Percentiles rank a stretch among this genome's conserved stretches.
Conservation (phyloP, 2,888 invertebrate genomes). For the Conistra vaccinii region DNA sequence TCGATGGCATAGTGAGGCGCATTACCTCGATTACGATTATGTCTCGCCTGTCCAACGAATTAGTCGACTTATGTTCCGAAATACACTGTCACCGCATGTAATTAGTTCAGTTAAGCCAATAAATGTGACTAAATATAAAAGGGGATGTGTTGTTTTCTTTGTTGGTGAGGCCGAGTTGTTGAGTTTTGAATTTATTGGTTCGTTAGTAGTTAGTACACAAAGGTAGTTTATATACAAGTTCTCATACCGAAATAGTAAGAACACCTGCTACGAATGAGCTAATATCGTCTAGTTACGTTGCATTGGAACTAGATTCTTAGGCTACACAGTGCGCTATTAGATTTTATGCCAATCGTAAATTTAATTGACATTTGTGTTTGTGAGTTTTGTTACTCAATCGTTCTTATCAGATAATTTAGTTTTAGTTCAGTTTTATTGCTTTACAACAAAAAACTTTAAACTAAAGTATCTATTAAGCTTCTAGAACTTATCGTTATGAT, state of each 20-base stretch:
- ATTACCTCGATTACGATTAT: constrained; percentile 77
- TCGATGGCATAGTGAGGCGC: constrained; percentile 73
- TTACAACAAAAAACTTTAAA: constrained; percentile 36
- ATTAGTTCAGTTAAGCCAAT: constrained; percentile 75
- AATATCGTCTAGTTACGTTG: constrained; percentile 43
- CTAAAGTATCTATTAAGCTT: constrained; percentile 44
- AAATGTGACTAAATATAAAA: constrained; percentile 66
- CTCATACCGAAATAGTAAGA: constrained; percentile 38
- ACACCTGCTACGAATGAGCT: constrained; percentile 49
- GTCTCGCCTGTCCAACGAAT: constrained; percentile 76
- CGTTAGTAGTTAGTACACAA: constrained; percentile 31
- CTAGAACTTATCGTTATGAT: constrained; percentile 58
- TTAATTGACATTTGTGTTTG: constrained; percentile 36
- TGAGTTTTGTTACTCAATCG: constrained; percentile 54
- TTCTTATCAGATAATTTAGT: constrained; percentile 35
- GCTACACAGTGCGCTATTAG: constrained; percentile 30
- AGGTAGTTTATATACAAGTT: constrained; percentile 21
- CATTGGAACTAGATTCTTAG: constrained; percentile 41
- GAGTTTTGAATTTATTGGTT: constrained; percentile 34
- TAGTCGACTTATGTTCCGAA: constrained; percentile 75
- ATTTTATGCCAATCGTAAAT: constrained; percentile 56
- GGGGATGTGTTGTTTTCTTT: constrained; percentile 46
- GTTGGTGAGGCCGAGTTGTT: constrained; percentile 34
- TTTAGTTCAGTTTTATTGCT: constrained; percentile 40
- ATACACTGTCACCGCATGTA: constrained; percentile 78